Evolutionary conservation across 2,888 invertebrate genomes (phyloP).

Genomic region (Sepioteuthis lessoniana): DNA sequence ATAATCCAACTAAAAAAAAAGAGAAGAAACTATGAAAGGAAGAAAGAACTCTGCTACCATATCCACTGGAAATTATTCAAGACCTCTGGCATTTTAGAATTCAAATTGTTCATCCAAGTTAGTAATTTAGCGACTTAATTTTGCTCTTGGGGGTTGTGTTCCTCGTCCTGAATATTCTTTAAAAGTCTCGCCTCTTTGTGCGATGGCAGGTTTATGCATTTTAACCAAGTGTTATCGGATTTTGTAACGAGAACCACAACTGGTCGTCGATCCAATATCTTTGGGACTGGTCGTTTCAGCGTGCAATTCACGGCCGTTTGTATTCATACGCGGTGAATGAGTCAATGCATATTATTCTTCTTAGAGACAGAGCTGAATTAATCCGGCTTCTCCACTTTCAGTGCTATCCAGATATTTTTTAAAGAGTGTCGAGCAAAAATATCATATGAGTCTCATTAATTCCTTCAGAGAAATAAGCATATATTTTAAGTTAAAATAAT

Average conservation of each 20-base stretch:
- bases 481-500: no score
- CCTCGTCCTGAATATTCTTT: not conserved
- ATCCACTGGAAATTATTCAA: not conserved
- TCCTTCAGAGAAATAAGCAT: no score
- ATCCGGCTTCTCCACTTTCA: not conserved
- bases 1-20: not conserved
- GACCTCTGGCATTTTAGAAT: not conserved
- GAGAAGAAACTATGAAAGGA: not conserved
- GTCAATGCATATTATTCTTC: not conserved
- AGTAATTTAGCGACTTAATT: not conserved
- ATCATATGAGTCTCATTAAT: no score
- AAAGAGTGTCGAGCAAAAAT: not conserved
- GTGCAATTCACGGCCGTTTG: not conserved
- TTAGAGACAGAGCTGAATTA: not conserved
- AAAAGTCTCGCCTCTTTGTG: not conserved
- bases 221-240: not conserved
- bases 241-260: not conserved
- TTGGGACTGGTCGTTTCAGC: not conserved
- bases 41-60: not conserved
- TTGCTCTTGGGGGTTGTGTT: not conserved
- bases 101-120: not conserved
- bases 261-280: not conserved
- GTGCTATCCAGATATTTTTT: not conserved
- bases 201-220: slow-evolving; percentile 11
- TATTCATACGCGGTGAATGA: slow-evolving; percentile 7